These are phyloP conservation scores for Helicolenus hilgendorfi DNA, from an alignment of 2,797 vertebrate genomes.

Conservation along the genomic window DNA sequence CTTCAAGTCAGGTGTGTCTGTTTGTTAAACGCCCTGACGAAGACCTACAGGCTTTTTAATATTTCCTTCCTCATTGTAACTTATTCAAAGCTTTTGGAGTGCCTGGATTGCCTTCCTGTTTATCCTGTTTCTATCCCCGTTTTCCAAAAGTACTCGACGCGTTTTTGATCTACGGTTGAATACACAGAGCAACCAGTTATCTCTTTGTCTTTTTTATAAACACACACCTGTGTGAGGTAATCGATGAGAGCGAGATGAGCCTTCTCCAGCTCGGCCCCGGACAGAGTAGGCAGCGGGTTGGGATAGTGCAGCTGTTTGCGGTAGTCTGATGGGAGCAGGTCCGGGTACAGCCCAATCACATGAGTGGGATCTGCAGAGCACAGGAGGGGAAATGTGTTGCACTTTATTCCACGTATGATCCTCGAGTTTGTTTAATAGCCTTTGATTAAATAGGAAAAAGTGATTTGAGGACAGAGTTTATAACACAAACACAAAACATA, in stretches of 20 bases:
- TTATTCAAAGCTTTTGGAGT: too few species aligned
- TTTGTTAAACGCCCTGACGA: too few species aligned
- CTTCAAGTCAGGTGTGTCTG: too few species aligned
- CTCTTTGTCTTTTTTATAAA: too few species aligned
- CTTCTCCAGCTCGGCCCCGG: constrained; percentile 96
- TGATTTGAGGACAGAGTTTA: neutral
- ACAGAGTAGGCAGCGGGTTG: constrained; percentile 95
- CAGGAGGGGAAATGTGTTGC: neutral
- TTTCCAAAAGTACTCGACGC: accelerated
- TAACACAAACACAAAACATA: neutral
- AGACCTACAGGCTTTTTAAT: too few species aligned
- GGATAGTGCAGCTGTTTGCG: constrained; percentile 98
- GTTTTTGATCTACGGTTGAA: too few species aligned
- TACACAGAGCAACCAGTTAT: too few species aligned
- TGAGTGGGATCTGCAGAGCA: constrained; percentile 95
- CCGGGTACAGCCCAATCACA: constrained; percentile 98
- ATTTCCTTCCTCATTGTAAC: too few species aligned
- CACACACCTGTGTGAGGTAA: constrained; percentile 95
- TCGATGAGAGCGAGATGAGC: constrained; percentile 99
- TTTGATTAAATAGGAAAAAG: neutral
- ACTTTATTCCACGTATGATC: neutral
- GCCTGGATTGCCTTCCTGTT: too few species aligned
- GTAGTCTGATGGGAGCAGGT: constrained; percentile 97
- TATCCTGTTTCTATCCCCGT: too few species aligned
- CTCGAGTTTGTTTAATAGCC: neutral